phyloP scores from a whole-genome alignment of 2,888 invertebrate species.

The Heteromyza rotundicornis region DNA sequence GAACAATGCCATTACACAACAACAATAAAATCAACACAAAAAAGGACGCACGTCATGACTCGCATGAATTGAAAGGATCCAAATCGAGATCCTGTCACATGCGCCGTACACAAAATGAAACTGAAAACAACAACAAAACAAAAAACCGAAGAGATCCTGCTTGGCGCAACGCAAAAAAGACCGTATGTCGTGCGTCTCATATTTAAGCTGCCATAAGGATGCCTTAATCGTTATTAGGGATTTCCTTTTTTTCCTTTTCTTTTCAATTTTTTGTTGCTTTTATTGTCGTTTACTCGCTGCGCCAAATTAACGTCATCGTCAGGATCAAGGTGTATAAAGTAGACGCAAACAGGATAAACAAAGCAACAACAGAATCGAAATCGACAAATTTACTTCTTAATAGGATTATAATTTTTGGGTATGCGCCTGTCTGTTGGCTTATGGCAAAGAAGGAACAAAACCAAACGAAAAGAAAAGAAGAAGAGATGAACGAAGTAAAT shows the following conservation, averaged over 20 bases:
- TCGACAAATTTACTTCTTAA: background rate
- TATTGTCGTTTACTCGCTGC: background rate
- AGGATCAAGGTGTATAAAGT: slow-evolving; percentile 7
- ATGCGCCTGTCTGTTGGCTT: too few relatives aligned
- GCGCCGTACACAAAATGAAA: too few relatives aligned
- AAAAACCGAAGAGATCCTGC: background rate
- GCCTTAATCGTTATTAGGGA: background rate
- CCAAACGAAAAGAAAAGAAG: background rate
- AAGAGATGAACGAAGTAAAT: background rate
- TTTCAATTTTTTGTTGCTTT: background rate
- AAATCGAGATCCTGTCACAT: background rate
- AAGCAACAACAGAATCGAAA: background rate
- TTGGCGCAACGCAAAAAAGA: background rate
- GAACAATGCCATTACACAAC: background rate
- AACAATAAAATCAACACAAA: background rate
- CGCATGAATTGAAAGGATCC: background rate
- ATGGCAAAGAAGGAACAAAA: background rate
- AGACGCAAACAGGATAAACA: slow-evolving; percentile 4
- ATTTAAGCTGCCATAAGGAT: background rate
- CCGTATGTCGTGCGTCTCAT: background rate
- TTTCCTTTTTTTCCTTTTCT: background rate
- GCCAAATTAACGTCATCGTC: slow-evolving; percentile 6
- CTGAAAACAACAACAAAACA: too few relatives aligned
- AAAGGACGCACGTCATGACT: slow-evolving; percentile 4
- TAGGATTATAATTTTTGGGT: background rate